Evolutionary conservation across 2,888 invertebrate genomes (phyloP), one percentile per base, ranked within the genome.

Genomic region (Heliconius ethilla): DNA sequence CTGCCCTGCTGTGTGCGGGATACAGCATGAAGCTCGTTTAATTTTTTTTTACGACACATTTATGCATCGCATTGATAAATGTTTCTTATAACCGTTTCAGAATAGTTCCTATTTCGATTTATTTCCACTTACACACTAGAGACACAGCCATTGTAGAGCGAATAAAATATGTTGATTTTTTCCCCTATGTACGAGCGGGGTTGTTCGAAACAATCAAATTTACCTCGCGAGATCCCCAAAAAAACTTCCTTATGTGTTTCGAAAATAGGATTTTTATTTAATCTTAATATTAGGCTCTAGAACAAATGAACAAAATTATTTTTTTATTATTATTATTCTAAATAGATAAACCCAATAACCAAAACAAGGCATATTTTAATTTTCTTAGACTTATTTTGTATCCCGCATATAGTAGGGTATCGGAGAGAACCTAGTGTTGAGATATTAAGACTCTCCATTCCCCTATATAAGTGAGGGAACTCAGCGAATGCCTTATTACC

Each of bases 151-250:
- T n/a, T 62, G 66, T 70, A 74, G 66, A 74, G 62, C 55, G 77
- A 65, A 45, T 75, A 75, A 55, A 73, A 79, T 77, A 66, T 62
- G 74, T 74, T 70, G 7, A 69, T 75, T 75, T 76, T 78, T 78
- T 62, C 77, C 75, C 76, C 45, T n/a, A 73, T 29, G 55, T 69
- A 75, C n/a, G 55, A 78, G 76, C 77, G 80, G 81, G 76, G 78
- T 80, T 81, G 59, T 75, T 65, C 27, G 75, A 82, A 83, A 85
- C 83, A 85, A 88, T 86, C 80, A 84, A 83, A 84, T 85, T 85
- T 80, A 75, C 75, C 55, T 78, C 59, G 40, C 18, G 72, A 82
- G 84, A 81, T 83, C 85, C 83, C 25, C 13, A 25, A 59, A 51
- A 18, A 76, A 27, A n/a, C 18, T 18, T 37, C 6, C 33, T 74